Conservation (phyloP, 2,888 invertebrate species). For the Mythimna pallens region DNA sequence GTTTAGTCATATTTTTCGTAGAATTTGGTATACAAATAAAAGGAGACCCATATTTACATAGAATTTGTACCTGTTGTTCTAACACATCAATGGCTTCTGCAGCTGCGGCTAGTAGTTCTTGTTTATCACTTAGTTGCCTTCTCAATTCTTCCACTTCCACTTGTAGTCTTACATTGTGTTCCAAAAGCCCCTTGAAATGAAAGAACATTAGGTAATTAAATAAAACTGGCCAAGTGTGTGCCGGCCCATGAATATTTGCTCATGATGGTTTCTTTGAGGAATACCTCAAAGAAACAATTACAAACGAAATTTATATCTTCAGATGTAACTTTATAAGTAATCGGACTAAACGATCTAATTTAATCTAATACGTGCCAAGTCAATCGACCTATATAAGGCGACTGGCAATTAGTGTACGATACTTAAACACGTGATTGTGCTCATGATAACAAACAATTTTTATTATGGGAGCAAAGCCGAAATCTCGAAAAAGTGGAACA, state of each 20-base stretch:
- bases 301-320: background rate
- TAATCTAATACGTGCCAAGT: too few relatives aligned
- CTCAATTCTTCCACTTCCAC: conserved; percentile 94
- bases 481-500: too few relatives aligned
- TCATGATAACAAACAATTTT: too few relatives aligned
- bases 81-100: conserved; percentile 95
- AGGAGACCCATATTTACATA: background rate
- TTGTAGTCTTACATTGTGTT: conserved; percentile 90
- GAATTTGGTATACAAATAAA: background rate
- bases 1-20: background rate
- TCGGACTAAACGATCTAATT: too few relatives aligned
- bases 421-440: too few relatives aligned
- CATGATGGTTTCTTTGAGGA: background rate
- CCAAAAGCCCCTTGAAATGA: conserved; percentile 83
- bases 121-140: conserved; percentile 95
- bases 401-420: too few relatives aligned
- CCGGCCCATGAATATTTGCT: background rate
- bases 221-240: background rate
- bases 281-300: background rate
- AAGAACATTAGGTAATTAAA: conserved; percentile 40
- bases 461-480: too few relatives aligned
- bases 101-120: conserved; percentile 95
- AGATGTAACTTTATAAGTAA: background rate
- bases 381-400: too few relatives aligned
- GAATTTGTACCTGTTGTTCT: conserved; percentile 89